Evolutionary conservation across 2,888 invertebrate species (phyloP), one percentile per base, ranked within the genome.

Genomic region (Archips crataeganus): DNA sequence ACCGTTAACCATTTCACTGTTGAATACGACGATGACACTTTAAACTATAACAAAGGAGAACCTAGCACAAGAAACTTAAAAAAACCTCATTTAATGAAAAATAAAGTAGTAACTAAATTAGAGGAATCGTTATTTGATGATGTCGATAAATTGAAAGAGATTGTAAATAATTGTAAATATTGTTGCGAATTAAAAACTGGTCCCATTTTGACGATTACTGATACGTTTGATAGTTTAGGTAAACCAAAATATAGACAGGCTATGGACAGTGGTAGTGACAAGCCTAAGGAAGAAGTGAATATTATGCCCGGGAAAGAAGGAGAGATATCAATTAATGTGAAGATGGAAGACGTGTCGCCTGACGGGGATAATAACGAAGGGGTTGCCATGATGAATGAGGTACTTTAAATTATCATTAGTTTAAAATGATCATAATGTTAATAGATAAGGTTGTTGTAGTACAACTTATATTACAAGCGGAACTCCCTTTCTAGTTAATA

Each of bases 1-100:
- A 89, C 87, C 0, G 85, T 93, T 0, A 91, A 93, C 76, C 91
- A 91, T 79, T 93, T 91, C 23, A 90, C 90, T 0, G 83, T 93
- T 2, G 87, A 90, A 79, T 90, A 88, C 32, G 85, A 89, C n/a
- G 76, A 79, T 45, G 76, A 80, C 15, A 73, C 65, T 47, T 63
- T 77, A 54, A 75, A 79, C 57, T 71, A 65, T 6, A 76, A 73
- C 39, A 77, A 79, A 76, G 78, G 77, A 8, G 79, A 84, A 75
- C 77, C 81, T 39, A 64, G 54, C 51, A 3, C 15, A 6, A 34
- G 75, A 75, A 63, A 68, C 34, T 32, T 49, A 65, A 39, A 62
- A 66, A 59, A 71, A 69, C 51, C 73, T 36, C 72, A 73, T 63
- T 61, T 73, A 65, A 74, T 68, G 65, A 66, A 70, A 71, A 72